A percentile compares a stretch with the other conserved stretches of the same genome.
These are phyloP conservation scores for Pinctada fucata DNA, from an alignment of 2,888 invertebrate species.

Conservation along the genomic window DNA sequence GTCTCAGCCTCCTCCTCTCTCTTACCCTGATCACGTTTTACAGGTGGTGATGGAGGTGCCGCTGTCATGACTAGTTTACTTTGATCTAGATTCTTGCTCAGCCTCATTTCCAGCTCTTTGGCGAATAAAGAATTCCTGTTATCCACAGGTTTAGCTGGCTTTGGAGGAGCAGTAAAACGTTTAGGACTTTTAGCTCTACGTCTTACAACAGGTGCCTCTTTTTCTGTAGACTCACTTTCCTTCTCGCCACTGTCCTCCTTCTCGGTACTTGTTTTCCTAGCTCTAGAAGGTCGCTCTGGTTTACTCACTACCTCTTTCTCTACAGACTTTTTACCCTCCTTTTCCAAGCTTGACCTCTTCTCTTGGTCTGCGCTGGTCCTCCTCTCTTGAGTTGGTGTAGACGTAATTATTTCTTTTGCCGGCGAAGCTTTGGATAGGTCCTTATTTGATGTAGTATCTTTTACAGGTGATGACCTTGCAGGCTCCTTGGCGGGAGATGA, in stretches of 20 bases:
- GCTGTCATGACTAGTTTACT: constrained; percentile 30
- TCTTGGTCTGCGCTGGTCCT: not conserved
- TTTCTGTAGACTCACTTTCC: constrained; percentile 17
- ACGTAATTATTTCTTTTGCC: constrained; percentile 9
- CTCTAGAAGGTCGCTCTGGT: not conserved
- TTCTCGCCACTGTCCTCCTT: constrained; percentile 11
- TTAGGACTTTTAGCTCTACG: constrained; percentile 68
- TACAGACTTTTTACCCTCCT: not conserved
- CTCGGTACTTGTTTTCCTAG: not conserved
- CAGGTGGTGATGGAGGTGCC: constrained; percentile 49
- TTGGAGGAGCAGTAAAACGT: constrained; percentile 59
- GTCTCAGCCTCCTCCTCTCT: constrained; percentile 4
- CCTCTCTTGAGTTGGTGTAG: not conserved
- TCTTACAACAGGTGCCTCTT: constrained; percentile 52
- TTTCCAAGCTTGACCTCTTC: constrained; percentile 5
- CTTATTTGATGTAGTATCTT: too few relatives aligned
- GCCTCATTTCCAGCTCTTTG: constrained; percentile 63
- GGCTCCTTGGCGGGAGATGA: not conserved
- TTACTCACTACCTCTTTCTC: not conserved
- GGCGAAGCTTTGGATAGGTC: constrained; percentile 9
- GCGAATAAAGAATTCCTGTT: constrained; percentile 56
- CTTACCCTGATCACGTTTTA: not conserved
- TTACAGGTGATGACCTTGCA: not conserved
- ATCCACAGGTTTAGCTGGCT: constrained; percentile 31
- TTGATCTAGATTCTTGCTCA: constrained; percentile 51